Percentiles rank a stretch among this genome's conserved stretches.
Evolutionary conservation across 2,113 vertebrate genomes (phyloP).

Genomic region (Phyllostomus discolor): DNA sequence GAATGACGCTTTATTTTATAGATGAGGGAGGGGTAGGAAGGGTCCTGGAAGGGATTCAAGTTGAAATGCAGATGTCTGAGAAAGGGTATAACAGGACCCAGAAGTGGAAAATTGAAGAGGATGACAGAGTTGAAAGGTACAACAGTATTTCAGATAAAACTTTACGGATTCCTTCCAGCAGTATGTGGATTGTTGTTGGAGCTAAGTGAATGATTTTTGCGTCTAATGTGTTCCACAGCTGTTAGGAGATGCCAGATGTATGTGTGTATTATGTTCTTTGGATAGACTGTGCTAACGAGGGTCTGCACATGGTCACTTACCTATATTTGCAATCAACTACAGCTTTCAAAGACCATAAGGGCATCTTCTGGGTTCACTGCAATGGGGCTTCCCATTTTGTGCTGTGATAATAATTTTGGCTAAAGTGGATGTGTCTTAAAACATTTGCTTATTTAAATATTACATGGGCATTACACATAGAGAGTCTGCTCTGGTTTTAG

Average conservation of each 20-base stretch:
- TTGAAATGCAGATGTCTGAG: slow-evolving; percentile 52
- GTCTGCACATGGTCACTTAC: neutral
- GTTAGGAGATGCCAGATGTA: slow-evolving; percentile 54
- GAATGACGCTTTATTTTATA: slow-evolving; percentile 13
- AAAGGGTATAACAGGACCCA: slow-evolving; percentile 43
- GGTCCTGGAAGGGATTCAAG: neutral
- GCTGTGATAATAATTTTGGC: slow-evolving; percentile 9
- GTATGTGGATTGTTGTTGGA: neutral
- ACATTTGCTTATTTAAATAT: slow-evolving; percentile 36
- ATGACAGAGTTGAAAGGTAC: slow-evolving; percentile 56
- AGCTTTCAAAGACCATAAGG: neutral
- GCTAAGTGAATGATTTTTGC: neutral
- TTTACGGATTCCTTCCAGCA: slow-evolving; percentile 45
- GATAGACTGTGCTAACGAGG: slow-evolving; percentile 27
- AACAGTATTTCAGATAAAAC: slow-evolving; percentile 56
- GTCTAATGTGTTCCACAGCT: slow-evolving; percentile 49
- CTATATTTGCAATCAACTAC: neutral
- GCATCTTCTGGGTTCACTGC: neutral
- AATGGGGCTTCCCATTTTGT: neutral
- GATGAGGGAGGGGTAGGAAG: neutral
- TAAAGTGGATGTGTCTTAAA: neutral
- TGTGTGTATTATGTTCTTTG: slow-evolving; percentile 7
- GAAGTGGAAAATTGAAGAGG: slow-evolving; percentile 58
- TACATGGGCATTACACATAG: neutral
- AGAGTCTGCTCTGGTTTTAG: slow-evolving; percentile 37